Base-by-base conservation (phyloP, 1,140 invertebrate species). In the Eubasilissa regina region DNA sequence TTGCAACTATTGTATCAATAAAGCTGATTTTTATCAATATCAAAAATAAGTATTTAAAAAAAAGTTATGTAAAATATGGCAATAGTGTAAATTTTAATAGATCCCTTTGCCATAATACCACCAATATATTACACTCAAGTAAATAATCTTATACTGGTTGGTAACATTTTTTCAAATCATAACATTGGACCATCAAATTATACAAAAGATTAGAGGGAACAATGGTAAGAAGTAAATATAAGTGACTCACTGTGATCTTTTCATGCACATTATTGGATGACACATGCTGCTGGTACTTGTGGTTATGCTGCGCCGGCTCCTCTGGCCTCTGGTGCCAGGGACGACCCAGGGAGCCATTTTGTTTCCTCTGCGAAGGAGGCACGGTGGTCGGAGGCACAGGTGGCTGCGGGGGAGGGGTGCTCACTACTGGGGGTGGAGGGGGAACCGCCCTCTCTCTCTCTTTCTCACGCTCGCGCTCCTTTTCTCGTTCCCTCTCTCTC, bases 191-290 rank as follows among this genome's bases (percentile, higher is more conserved):
- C n/a, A n/a, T n/a, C n/a, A n/a, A n/a, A n/a, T n/a, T n/a, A n/a
- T n/a, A n/a, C n/a, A n/a, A 35, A 35, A 35, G 6, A 35, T 35
- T 35, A 35, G 25, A 1, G 25, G 25, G 25, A 35, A 35, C 25
- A 35, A 3, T 35, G 25, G 25, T 35, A 35, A 35, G 25, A 35
- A 35, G 25, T 3, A 35, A 35, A 35, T n/a, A 19, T 7, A 43
- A 74, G 78, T 10, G 74, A 83, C 83, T 85, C 84, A 91, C 90
- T 83, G 87, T 86, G 44, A 79, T 82, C 60, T 82, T 82, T n/a
- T 82, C 78, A 47, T 82, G 81, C 19, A 75, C 45, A 78, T 82
- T 82, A 45, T 82, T 82, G 72, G 81, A 77, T 25, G 79, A 73
- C 25, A 80, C 75, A 25, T 83, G 81, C 48, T 83, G 81, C 60